Base-by-base conservation (phyloP, 2,113 vertebrate genomes). In the Notothenia coriiceps region DNA sequence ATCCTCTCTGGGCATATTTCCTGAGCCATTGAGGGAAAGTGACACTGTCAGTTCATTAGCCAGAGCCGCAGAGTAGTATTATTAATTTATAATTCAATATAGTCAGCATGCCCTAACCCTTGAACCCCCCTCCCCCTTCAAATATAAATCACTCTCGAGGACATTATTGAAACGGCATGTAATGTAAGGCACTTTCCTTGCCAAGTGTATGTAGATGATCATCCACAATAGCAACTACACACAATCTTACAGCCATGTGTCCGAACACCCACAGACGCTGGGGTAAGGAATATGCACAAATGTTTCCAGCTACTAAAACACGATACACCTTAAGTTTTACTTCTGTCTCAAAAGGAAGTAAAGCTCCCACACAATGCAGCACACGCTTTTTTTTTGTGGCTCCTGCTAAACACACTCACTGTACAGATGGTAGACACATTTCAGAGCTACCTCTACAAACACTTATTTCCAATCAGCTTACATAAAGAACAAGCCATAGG, bases 361-460 rank as follows among this genome's bases (percentile, higher is more conserved):
- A 40, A 61, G 29, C 33, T 33, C 49, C 12, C 25, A 55, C 64
- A 57, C 57, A 59, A 55, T 56, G 15, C 46, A 29, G 33, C 8
- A 49, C 55, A 44, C 71, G 22, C 51, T 6, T 10, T 49, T 57
- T 40, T 40, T 70, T 57, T 50, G 15, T 17, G 25, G 22, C 20
- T 3, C 4, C 54, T 62, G n/a, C 46, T 57, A 13, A 47, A 72
- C 57, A 74, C 25, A 56, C 71, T 44, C 20, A 40, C 10, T 44
- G 35, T 65, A 65, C 61, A 77, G 64, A 29, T 63, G 60, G 52
- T 17, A 22, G 54, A 67, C 64, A 66, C 61, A 82, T 72, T 85
- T 69, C 22, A 65, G 17, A 66, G 1, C 44, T 12, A 47, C n/a
- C 60, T 25, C 10, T 63, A 70, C 13, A 51, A 60, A 70, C 2